These are phyloP conservation scores for Formica exsecta DNA, from an alignment of 1,140 invertebrate genomes.

Conservation along the genomic window DNA sequence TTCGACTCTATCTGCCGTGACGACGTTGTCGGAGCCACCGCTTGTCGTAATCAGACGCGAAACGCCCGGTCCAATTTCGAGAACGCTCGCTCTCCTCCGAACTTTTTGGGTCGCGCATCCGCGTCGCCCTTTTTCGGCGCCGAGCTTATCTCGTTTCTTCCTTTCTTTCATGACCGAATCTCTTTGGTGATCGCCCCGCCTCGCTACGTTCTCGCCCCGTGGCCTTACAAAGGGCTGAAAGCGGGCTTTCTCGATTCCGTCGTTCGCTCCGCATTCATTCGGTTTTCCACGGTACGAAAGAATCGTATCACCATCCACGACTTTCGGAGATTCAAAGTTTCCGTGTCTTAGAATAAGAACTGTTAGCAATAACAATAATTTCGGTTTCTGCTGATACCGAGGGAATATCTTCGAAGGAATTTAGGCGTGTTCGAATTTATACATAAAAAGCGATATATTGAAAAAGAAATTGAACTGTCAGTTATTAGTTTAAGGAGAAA, in stretches of 20 bases:
- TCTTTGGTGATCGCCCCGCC: constrained; percentile 46
- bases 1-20: constrained; percentile 34
- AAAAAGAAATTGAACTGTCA: too few species aligned
- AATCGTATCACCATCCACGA: constrained; percentile 28
- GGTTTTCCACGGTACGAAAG: constrained; percentile 20
- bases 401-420: background rate
- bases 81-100: constrained; percentile 37
- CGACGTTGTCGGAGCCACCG: constrained; percentile 48
- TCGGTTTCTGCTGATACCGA: background rate
- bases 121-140: constrained; percentile 24
- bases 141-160: constrained; percentile 46
- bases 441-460: background rate
- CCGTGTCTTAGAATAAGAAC: constrained; percentile 20
- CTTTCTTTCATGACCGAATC: constrained; percentile 34
- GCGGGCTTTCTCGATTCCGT: constrained; percentile 26
- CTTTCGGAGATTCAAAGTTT: constrained; percentile 14
- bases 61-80: constrained; percentile 50
- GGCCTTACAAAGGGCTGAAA: constrained; percentile 42
- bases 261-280: constrained; percentile 25
- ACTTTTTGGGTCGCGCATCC: constrained; percentile 29
- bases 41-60: constrained; percentile 63
- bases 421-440: background rate
- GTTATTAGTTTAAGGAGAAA: too few species aligned
- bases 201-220: constrained; percentile 28
- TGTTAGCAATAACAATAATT: constrained; percentile 32